phyloP scores from a whole-genome alignment of 1,140 invertebrate genomes.

The Globodera ellingtonae region DNA sequence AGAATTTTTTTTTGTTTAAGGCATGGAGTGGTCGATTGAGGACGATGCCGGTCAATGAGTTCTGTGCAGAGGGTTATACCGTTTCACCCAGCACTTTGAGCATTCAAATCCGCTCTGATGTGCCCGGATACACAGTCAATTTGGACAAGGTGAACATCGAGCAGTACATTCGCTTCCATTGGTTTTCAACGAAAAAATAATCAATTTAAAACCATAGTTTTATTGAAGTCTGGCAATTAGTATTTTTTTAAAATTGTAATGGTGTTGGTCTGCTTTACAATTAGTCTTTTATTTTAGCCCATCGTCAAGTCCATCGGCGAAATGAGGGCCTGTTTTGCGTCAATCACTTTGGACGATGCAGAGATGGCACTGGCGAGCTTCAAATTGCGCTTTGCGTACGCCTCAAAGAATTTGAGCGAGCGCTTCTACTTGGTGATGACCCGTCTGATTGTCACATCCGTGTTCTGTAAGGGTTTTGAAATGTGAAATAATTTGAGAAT shows the following conservation, averaged over 20 bases:
- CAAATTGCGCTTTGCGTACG: constrained; percentile 49
- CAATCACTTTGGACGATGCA: constrained; percentile 21
- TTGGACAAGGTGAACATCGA: constrained; percentile 23
- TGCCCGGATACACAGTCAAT: constrained; percentile 27
- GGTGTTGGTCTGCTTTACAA: too few relatives aligned
- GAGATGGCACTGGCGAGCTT: constrained; percentile 39
- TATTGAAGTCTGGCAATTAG: not conserved
- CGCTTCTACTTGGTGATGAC: constrained; percentile 45
- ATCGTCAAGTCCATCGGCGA: constrained; percentile 18
- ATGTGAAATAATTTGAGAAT: not conserved
- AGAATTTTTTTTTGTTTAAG: constrained; percentile 19
- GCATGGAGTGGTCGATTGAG: constrained; percentile 29
- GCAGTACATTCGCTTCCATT: not conserved
- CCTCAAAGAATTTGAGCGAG: constrained; percentile 38
- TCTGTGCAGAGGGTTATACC: constrained; percentile 17
- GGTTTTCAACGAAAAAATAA: not conserved
- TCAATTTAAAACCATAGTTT: too few relatives aligned
- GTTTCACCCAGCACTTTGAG: not conserved
- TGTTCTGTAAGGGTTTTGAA: constrained; percentile 42
- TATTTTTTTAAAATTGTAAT: not conserved
- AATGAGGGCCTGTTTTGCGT: constrained; percentile 9
- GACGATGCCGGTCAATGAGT: constrained; percentile 19
- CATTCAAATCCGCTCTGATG: constrained; percentile 15
- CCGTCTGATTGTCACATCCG: constrained; percentile 53
- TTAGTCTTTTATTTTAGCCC: not conserved